Evolutionary conservation across 2,888 invertebrate species (phyloP).

Genomic region (Caenorhabditis zanzibari): DNA sequence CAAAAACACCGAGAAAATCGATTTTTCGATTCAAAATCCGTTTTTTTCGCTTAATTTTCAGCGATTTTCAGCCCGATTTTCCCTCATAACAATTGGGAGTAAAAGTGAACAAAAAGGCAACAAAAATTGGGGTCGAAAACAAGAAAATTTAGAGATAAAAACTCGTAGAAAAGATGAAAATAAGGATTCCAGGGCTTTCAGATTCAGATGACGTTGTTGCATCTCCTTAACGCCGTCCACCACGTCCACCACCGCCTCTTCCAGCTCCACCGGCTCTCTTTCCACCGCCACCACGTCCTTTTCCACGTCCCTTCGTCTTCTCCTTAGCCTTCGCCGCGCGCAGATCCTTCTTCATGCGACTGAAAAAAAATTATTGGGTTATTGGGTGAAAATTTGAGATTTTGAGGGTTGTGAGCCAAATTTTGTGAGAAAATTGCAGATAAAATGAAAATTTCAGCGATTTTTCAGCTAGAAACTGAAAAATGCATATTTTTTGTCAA

Average conservation of each 20-base stretch:
- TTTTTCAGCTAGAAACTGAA: too few relatives aligned
- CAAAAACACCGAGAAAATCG: not conserved
- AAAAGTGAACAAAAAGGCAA: conserved; percentile 1
- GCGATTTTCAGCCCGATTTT: not conserved
- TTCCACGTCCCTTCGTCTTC: conserved; percentile 74
- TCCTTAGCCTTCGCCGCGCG: conserved; percentile 70
- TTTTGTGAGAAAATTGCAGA: too few relatives aligned
- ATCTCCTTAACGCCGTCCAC: conserved; percentile 27
- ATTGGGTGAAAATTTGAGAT: too few relatives aligned
- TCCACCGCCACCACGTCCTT: conserved; percentile 12
- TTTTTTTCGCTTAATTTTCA: not conserved
- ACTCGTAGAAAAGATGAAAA: conserved; percentile 5
- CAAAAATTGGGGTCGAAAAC: not conserved
- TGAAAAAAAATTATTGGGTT: conserved; percentile 62
- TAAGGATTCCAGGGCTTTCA: not conserved
- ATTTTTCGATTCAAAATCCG: too few relatives aligned
- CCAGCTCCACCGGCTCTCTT: conserved; percentile 30
- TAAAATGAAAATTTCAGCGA: too few relatives aligned
- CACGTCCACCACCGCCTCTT: conserved; percentile 19
- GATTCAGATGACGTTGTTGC: not conserved
- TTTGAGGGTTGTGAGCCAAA: too few relatives aligned
- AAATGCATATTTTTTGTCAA: too few relatives aligned
- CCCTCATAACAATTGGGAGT: not conserved
- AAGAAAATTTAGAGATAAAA: too few relatives aligned
- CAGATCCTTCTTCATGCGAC: conserved; percentile 75